Evolutionary conservation across 2,113 vertebrate species (phyloP).

Genomic region (Todiramphus saurophagus): DNA sequence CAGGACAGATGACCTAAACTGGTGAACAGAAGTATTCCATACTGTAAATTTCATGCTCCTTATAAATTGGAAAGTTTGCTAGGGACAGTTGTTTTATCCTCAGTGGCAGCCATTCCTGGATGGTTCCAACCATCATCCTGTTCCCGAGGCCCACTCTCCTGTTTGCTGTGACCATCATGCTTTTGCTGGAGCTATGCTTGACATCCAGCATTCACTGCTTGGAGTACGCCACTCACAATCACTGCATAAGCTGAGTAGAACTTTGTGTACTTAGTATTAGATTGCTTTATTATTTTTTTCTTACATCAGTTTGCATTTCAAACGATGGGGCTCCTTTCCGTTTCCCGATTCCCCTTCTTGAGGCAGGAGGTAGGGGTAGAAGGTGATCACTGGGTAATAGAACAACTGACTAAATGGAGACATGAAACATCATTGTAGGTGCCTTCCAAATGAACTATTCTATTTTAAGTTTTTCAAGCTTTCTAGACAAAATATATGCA

Average conservation of each 20-base stretch:
- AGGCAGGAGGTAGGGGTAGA: no score
- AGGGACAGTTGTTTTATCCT: not conserved
- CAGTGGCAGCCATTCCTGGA: not conserved
- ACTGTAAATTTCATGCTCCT: not conserved
- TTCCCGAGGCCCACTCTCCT: not conserved
- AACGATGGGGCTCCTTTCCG: not conserved
- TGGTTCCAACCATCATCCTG: not conserved
- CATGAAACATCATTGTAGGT: not conserved
- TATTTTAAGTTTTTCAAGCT: not conserved
- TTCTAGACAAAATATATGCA: not conserved
- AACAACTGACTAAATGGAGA: not conserved
- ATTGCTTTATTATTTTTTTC: not conserved
- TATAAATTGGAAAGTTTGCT: not conserved
- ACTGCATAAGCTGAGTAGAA: not conserved
- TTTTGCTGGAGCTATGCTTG: not conserved
- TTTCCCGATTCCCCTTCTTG: not conserved
- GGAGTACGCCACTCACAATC: not conserved
- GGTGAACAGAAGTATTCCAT: not conserved
- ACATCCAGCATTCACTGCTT: not conserved
- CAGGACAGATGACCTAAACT: not conserved
- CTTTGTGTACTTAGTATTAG: not conserved
- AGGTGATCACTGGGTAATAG: not conserved
- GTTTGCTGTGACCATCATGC: not conserved
- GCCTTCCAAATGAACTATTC: not conserved
- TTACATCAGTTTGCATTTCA: not conserved